Evolutionary conservation across 2,113 vertebrate genomes (phyloP).

Genomic region (Corynorhinus townsendii): DNA sequence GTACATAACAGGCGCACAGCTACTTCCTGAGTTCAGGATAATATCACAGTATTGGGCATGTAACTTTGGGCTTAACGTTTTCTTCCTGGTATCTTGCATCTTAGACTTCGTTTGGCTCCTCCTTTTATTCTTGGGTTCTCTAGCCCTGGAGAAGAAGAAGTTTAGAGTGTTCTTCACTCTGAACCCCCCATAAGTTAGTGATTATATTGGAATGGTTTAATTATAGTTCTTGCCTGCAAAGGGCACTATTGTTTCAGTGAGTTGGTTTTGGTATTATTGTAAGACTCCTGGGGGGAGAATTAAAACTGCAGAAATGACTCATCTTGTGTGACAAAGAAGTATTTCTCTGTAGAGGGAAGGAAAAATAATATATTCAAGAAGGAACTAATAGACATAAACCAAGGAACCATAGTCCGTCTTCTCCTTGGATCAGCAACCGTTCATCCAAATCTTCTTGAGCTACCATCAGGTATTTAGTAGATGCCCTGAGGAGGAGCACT

Average conservation of each 20-base stretch:
- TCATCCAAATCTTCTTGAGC: not conserved
- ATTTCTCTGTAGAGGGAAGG: not conserved
- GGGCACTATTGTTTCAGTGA: not conserved
- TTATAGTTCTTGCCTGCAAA: constrained; percentile 16
- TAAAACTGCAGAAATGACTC: constrained; percentile 10
- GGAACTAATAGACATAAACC: not conserved
- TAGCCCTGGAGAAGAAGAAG: not conserved
- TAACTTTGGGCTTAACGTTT: not conserved
- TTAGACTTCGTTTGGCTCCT: not conserved
- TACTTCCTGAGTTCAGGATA: not conserved
- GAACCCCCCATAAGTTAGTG: not conserved
- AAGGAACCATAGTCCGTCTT: not conserved
- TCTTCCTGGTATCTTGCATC: not conserved
- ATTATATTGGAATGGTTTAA: not conserved
- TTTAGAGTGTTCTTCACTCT: not conserved
- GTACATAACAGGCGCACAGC: not conserved
- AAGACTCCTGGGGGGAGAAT: not conserved
- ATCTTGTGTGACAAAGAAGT: not conserved
- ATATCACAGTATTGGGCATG: not conserved
- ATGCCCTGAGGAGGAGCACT: not conserved
- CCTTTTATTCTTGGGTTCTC: not conserved
- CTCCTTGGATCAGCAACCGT: not conserved
- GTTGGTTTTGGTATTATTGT: constrained; percentile 14
- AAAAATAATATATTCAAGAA: not conserved
- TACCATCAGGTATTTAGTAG: not conserved